phyloP scores from a whole-genome alignment of 2,888 invertebrate species.

The Phania funesta region DNA sequence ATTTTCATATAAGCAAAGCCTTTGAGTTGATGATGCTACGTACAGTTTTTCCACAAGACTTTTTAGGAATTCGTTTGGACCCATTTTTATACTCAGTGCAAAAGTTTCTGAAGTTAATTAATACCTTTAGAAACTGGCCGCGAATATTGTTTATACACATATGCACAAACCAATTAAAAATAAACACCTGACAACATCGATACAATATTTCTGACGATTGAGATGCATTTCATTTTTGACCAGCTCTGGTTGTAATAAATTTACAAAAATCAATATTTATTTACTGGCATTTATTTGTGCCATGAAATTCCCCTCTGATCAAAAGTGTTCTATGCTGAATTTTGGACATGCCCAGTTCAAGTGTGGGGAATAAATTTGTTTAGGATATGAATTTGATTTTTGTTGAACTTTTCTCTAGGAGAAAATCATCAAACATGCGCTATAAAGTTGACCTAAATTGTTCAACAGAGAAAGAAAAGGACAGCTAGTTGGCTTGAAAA shows the following conservation, averaged over 20 bases:
- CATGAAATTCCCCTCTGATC: slow-evolving; percentile 46
- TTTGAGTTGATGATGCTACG: too few species aligned
- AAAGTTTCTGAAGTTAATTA: background rate
- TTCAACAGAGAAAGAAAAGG: slow-evolving; percentile 46
- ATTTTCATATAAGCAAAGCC: too few species aligned
- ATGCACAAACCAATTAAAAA: background rate
- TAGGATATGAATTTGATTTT: slow-evolving; percentile 11
- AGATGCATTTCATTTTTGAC: slow-evolving; percentile 38
- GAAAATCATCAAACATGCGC: slow-evolving; percentile 29
- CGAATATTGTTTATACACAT: background rate
- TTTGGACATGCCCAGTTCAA: slow-evolving; percentile 48
- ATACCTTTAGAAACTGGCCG: slow-evolving; percentile 19
- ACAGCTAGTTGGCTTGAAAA: slow-evolving; percentile 28
- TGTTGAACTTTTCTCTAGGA: slow-evolving; percentile 32
- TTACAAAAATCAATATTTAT: slow-evolving; percentile 53
- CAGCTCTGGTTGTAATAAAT: background rate
- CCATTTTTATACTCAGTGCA: too few species aligned
- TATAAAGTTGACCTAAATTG: background rate
- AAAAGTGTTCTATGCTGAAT: background rate
- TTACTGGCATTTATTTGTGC: background rate
- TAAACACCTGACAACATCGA: background rate
- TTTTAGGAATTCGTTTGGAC: too few species aligned
- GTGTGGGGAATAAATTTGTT: slow-evolving; percentile 51
- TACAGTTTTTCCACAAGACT: too few species aligned
- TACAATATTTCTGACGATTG: slow-evolving; percentile 11